These are phyloP conservation scores for Drosophila rubida DNA, from an alignment of 2,888 invertebrate species.

Conservation along the genomic window DNA sequence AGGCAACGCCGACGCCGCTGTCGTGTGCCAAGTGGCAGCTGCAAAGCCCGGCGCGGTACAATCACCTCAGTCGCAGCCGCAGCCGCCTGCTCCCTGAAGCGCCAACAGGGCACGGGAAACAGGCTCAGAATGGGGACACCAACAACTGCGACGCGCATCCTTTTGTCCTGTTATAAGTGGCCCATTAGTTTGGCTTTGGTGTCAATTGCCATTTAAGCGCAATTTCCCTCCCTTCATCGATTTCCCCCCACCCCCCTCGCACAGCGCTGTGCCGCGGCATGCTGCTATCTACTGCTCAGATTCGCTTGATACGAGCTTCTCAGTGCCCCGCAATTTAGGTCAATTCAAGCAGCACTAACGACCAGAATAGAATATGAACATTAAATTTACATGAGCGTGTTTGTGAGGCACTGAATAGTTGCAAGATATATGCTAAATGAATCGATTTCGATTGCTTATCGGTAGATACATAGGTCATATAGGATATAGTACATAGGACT, in stretches of 20 bases:
- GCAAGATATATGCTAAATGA: too few relatives aligned
- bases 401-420: too few relatives aligned
- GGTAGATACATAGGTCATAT: too few relatives aligned
- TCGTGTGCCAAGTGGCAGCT: slow-evolving; percentile 58
- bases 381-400: too few relatives aligned
- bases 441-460: too few relatives aligned
- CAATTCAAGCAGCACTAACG: background rate
- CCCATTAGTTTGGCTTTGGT: slow-evolving; percentile 42
- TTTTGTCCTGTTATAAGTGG: slow-evolving; percentile 46
- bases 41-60: slow-evolving; percentile 21
- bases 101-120: slow-evolving; percentile 45
- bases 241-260: slow-evolving; percentile 20
- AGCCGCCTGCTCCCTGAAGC: slow-evolving; percentile 4
- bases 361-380: background rate
- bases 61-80: background rate
- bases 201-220: slow-evolving; percentile 61
- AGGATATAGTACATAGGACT: too few relatives aligned
- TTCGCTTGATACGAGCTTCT: background rate
- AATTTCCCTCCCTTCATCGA: slow-evolving; percentile 47
- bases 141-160: background rate
- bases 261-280: background rate
- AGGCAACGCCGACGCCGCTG: slow-evolving; percentile 21
- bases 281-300: background rate
- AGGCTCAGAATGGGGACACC: slow-evolving; percentile 20
- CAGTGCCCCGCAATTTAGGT: background rate